Evolutionary conservation across 1,140 invertebrate genomes (phyloP), one percentile per base, ranked within the genome.

Genomic region (Cotesia typhae): DNA sequence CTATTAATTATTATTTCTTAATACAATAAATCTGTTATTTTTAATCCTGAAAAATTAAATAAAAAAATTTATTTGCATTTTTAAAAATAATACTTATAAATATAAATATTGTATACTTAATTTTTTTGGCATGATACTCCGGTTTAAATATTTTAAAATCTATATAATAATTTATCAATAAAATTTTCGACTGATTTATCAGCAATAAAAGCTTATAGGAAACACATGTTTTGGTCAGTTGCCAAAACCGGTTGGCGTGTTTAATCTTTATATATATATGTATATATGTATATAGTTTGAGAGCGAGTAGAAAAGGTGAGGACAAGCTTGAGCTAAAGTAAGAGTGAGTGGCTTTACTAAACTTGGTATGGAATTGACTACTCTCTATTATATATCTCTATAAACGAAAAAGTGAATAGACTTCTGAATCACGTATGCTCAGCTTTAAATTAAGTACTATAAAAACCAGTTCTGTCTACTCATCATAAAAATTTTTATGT

Each of bases 121-220:
- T 47, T 47, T 47, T 47, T 47, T 47, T 47, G 41, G 41, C 41
- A 47, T 9, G 53, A 55, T n/a, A 55, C 55, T 37, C 14, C 28
- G 9, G 38, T 35, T 71, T 20, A 12, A 28, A 35, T 53, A 60
- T 64, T 69, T 68, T 72, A 73, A 72, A 75, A 77, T 76, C 76
- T 81, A 81, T 80, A 81, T 81, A 73, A 77, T 83, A 80, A 82
- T 82, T 77, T 76, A 53, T 74, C 72, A 76, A 79, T 81, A 80
- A 82, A 82, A 78, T 74, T 47, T 77, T 75, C 71, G 75, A 72
- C 73, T 81, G 81, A 83, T 83, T 84, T 83, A 84, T 82, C 75
- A 78, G 73, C 76, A 78, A 79, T 83, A 82, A 83, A 82, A 79
- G 77, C 72, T 77, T 81, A 82, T 84, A 80, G 77, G 79, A 82